These are phyloP conservation scores for Myiagra hebetior DNA, from an alignment of 2,113 vertebrate genomes.

Conservation along the genomic window DNA sequence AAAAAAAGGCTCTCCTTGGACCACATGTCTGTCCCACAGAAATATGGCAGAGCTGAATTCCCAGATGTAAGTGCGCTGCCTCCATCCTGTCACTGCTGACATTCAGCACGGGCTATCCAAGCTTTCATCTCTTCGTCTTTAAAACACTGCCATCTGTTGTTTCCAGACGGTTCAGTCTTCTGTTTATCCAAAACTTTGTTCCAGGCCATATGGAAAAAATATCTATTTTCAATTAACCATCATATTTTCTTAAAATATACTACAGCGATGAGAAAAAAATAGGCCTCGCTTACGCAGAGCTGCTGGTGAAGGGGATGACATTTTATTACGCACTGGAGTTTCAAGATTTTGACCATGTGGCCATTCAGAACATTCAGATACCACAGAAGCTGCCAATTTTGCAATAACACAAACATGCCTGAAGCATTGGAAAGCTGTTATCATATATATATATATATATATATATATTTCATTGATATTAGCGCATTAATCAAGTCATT, in stretches of 20 bases:
- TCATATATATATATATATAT: background rate
- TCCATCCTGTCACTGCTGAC: constrained; percentile 8
- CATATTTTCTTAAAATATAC: constrained; percentile 50
- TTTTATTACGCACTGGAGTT: background rate
- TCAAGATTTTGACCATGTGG: background rate
- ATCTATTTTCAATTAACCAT: constrained; percentile 54
- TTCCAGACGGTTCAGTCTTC: constrained; percentile 37
- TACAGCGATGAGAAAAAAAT: background rate
- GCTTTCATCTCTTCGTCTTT: constrained; percentile 42
- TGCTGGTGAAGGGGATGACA: background rate
- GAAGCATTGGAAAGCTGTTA: background rate
- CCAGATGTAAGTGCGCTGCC: background rate
- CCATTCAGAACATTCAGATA: background rate
- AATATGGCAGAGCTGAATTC: background rate
- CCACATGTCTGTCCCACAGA: background rate
- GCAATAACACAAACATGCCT: background rate
- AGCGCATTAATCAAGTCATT: background rate
- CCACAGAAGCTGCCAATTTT: background rate
- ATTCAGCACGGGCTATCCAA: background rate
- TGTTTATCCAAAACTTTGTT: constrained; percentile 50
- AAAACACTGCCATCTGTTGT: constrained; percentile 68
- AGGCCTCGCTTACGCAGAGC: background rate
- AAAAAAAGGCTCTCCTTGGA: background rate
- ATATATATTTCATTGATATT: background rate
- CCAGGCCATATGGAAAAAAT: constrained; percentile 51